These are phyloP conservation scores for Callipepla squamata DNA, from an alignment of 2,113 vertebrate genomes.

Conservation along the genomic window DNA sequence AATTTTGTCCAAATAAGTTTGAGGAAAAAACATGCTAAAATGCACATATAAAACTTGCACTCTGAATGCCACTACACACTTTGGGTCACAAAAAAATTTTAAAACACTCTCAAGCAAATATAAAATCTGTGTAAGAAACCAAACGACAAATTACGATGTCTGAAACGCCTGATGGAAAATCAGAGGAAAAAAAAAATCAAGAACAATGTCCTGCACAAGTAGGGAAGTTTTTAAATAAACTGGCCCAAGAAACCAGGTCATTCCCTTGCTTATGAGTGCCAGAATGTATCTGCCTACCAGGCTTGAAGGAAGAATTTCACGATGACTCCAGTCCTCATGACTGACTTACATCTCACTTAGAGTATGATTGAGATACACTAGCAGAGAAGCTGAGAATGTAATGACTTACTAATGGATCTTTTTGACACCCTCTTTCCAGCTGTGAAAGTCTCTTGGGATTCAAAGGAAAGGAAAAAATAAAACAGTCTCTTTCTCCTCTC, in stretches of 20 bases:
- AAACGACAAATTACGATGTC: not conserved
- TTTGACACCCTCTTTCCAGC: constrained; percentile 9
- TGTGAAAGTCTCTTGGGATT: constrained; percentile 35
- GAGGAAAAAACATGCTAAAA: not conserved
- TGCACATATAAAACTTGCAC: not conserved
- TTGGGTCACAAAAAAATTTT: not conserved
- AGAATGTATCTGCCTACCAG: constrained; percentile 6
- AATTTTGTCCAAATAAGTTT: not conserved
- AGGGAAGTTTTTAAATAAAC: not conserved
- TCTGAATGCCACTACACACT: not conserved
- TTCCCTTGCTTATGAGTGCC: not conserved
- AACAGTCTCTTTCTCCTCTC: not conserved
- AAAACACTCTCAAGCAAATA: not conserved
- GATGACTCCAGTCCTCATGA: not conserved
- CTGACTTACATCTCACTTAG: not conserved
- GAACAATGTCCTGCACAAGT: not conserved
- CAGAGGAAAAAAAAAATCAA: not conserved
- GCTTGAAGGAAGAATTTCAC: not conserved
- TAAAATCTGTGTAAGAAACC: not conserved
- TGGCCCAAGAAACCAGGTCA: not conserved
- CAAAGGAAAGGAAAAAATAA: constrained; percentile 8
- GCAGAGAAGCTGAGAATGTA: constrained; percentile 14
- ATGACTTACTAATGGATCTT: constrained; percentile 34
- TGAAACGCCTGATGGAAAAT: not conserved
- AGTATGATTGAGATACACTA: constrained; percentile 31